phyloP scores from a whole-genome alignment of 2,888 invertebrate species.

The Pollenia angustigena region DNA sequence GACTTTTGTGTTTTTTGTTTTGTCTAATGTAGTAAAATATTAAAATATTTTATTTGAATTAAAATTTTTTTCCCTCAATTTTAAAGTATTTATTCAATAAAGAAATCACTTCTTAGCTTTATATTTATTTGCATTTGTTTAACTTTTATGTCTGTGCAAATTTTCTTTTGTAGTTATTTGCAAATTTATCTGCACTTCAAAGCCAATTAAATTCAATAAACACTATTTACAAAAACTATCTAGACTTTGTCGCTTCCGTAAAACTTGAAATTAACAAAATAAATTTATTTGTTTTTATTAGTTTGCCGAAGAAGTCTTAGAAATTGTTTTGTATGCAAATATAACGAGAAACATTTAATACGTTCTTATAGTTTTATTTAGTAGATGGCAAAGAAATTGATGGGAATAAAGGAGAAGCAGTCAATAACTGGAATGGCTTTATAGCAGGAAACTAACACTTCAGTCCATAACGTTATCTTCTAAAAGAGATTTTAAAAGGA shows the following conservation, averaged over 20 bases:
- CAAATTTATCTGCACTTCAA: slow-evolving; percentile 66
- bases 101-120: background rate
- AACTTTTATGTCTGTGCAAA: background rate
- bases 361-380: background rate
- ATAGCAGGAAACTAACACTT: no score
- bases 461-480: no score
- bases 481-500: no score
- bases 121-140: background rate
- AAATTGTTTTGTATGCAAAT: slow-evolving; percentile 54
- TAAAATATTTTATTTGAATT: no score
- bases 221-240: slow-evolving; percentile 67
- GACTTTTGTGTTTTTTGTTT: no score
- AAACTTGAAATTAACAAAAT: slow-evolving; percentile 42
- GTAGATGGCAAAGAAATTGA: background rate
- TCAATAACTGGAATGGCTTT: no score
- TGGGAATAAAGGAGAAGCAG: no score
- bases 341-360: background rate
- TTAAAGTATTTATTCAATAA: background rate
- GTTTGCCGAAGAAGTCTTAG: slow-evolving; percentile 61
- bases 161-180: slow-evolving; percentile 22
- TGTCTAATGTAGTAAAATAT: no score
- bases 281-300: slow-evolving; percentile 60
- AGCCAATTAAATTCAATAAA: slow-evolving; percentile 75
- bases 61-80: background rate
- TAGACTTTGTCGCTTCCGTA: slow-evolving; percentile 63